Percentiles rank a stretch among this genome's conserved stretches.
Conservation (phyloP, 2,888 invertebrate genomes). For the Unio pictorum region DNA sequence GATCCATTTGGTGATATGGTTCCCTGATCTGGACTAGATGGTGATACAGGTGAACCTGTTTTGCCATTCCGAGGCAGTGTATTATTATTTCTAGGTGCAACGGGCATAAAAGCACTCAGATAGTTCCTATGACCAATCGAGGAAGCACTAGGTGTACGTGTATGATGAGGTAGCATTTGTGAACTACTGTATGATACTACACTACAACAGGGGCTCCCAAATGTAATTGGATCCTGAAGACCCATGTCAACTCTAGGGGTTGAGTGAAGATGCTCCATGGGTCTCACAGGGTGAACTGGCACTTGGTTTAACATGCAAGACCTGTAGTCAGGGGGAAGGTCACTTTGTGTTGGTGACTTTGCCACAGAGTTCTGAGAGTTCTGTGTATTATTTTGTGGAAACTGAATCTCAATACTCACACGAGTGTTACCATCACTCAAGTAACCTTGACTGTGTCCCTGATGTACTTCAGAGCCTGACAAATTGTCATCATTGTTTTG, state of each 20-base stretch:
- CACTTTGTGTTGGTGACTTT: conserved; percentile 15
- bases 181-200: conserved; percentile 33
- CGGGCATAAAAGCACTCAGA: conserved; percentile 59
- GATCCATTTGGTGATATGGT: conserved; percentile 46
- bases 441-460: conserved; percentile 39
- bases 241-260: conserved; percentile 10
- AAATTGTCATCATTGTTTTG: conserved; percentile 42
- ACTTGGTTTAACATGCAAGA: conserved; percentile 22
- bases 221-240: conserved; percentile 7
- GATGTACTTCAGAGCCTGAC: conserved; percentile 39
- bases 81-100: conserved; percentile 56
- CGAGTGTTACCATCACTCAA: conserved; percentile 45
- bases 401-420: conserved; percentile 61
- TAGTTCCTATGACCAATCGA: conserved; percentile 47
- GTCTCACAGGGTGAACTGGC: conserved; percentile 21
- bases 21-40: conserved; percentile 28
- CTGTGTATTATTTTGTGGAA: conserved; percentile 44
- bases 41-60: conserved; percentile 23
- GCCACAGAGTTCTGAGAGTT: conserved; percentile 20
- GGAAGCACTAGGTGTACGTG: conserved; percentile 55
- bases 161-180: conserved; percentile 39
- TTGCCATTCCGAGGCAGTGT: conserved; percentile 50
- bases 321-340: conserved; percentile 27
- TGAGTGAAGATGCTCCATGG: conserved; percentile 18
- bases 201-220: conserved; percentile 31